These are phyloP conservation scores for Stomatorhinus ivindoensis DNA, from an alignment of 2,113 vertebrate species.

Conservation along the genomic window DNA sequence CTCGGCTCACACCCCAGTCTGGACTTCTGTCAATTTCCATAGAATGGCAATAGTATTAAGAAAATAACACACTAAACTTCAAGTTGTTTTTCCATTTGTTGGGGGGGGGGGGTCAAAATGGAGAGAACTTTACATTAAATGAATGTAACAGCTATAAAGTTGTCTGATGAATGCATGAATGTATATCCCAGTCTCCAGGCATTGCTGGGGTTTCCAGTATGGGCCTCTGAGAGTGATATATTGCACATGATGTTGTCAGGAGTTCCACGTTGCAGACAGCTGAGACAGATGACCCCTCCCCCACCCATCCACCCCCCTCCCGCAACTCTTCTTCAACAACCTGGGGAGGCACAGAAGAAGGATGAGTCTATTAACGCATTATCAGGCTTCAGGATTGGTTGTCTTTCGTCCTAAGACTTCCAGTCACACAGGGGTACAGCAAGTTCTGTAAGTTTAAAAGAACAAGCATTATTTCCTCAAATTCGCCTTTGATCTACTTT, in stretches of 20 bases:
- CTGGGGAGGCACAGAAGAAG: neutral
- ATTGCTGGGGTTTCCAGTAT: constrained; percentile 19
- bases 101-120: constrained; percentile 11
- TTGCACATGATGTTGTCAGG: constrained; percentile 27
- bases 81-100: constrained; percentile 21
- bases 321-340: neutral
- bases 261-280: neutral
- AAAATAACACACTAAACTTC: constrained; percentile 55
- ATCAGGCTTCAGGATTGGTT: neutral
- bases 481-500: neutral
- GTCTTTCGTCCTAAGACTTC: neutral
- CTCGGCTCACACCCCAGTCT: constrained; percentile 40
- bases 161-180: constrained; percentile 39
- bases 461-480: neutral
- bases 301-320: neutral
- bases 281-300: neutral
- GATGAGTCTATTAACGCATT: neutral
- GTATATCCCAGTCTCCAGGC: constrained; percentile 41
- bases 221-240: constrained; percentile 29
- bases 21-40: constrained; percentile 44
- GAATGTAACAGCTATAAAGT: constrained; percentile 48
- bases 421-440: neutral
- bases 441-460: neutral
- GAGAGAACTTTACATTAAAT: constrained; percentile 42
- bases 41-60: constrained; percentile 45